phyloP scores from a whole-genome alignment of 2,797 vertebrate species.

The Sebastes kiyomatsui region DNA sequence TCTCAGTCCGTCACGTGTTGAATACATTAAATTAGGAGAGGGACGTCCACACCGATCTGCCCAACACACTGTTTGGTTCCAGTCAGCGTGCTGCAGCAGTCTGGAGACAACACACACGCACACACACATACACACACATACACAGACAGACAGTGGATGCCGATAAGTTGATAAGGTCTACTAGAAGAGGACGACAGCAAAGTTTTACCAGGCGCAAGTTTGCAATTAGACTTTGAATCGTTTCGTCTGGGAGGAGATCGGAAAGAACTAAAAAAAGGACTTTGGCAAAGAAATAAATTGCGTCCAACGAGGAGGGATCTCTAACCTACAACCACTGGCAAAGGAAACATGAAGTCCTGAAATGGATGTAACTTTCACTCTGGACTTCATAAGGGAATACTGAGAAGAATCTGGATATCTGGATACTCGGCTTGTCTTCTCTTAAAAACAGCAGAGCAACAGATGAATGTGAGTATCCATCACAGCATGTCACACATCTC shows the following conservation, averaged over 20 bases:
- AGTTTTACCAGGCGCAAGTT: slow-evolving; percentile 45
- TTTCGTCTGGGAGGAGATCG: neutral
- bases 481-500: neutral
- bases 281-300: slow-evolving; percentile 10
- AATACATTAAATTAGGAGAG: slow-evolving; percentile 77
- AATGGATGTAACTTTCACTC: slow-evolving; percentile 78
- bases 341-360: slow-evolving; percentile 38
- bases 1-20: slow-evolving; percentile 77
- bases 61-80: slow-evolving; percentile 57
- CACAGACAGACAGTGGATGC: slow-evolving; percentile 34
- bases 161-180: slow-evolving; percentile 34
- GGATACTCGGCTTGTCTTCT: slow-evolving; percentile 17
- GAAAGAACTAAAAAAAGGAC: neutral
- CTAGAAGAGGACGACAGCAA: slow-evolving; percentile 11
- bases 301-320: neutral
- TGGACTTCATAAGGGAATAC: slow-evolving; percentile 24
- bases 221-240: neutral
- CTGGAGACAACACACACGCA: neutral
- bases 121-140: slow-evolving; percentile 2
- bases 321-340: neutral
- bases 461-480: slow-evolving; percentile 83
- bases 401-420: slow-evolving; percentile 32
- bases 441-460: slow-evolving; percentile 53
- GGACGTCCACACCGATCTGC: slow-evolving; percentile 55
- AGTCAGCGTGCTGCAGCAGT: slow-evolving; percentile 61